phyloP scores from a whole-genome alignment of 35 echinoderm and acorn worm genomes.

The Apostichopus parvimensis region DNA sequence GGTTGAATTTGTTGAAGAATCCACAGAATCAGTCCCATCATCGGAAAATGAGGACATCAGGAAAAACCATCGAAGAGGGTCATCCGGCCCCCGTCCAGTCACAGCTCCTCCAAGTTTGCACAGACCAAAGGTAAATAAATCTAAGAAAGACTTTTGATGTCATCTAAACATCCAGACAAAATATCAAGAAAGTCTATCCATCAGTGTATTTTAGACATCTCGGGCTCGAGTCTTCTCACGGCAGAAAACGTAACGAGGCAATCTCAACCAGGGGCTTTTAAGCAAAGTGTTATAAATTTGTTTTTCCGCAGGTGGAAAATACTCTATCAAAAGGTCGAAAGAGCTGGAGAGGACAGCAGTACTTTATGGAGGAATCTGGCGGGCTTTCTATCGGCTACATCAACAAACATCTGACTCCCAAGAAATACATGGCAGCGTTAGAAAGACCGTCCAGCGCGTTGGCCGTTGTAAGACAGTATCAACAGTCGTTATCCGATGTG shows the following conservation, averaged over 20 bases:
- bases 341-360: constrained; percentile 39
- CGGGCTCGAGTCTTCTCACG: no score
- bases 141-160: no score
- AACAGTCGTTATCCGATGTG: constrained; percentile 27
- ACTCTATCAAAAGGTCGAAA: constrained; percentile 10
- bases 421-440: constrained; percentile 46
- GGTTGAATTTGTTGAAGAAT: constrained; percentile 54
- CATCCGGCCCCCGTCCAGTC: constrained; percentile 23
- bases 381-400: constrained; percentile 69
- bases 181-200: no score
- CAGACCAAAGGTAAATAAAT: constrained; percentile 73
- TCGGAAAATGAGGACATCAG: background rate
- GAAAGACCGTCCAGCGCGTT: constrained; percentile 70
- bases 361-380: constrained; percentile 35
- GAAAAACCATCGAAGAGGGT: background rate
- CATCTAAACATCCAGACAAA: no score
- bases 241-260: background rate
- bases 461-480: constrained; percentile 67
- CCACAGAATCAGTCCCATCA: background rate
- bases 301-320: constrained; percentile 47
- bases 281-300: background rate
- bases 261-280: background rate
- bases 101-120: constrained; percentile 72
- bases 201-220: no score
- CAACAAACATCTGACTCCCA: constrained; percentile 58